phyloP scores from a whole-genome alignment of 1,140 invertebrate genomes.

The Sminthurinus signatus region DNA sequence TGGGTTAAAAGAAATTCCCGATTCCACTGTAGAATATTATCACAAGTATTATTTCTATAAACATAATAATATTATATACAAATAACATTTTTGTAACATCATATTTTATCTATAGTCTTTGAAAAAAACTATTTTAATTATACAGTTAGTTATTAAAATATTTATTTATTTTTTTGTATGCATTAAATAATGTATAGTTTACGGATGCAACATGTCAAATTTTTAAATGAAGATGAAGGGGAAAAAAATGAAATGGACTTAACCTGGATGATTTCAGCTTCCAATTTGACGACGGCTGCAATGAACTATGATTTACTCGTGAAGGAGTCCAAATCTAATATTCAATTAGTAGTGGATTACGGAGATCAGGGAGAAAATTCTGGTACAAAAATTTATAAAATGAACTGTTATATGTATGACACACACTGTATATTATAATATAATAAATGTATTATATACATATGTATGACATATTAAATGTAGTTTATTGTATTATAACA shows the following conservation, averaged over 20 bases:
- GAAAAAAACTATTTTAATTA: too few relatives aligned
- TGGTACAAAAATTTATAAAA: too few relatives aligned
- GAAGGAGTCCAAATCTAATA: background rate
- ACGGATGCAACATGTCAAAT: background rate
- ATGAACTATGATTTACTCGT: slow-evolving; percentile 20
- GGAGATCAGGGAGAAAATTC: too few relatives aligned
- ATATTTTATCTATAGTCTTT: background rate
- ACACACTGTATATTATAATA: too few relatives aligned
- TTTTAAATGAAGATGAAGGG: background rate
- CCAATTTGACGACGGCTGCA: slow-evolving; percentile 14
- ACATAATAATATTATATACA: too few relatives aligned
- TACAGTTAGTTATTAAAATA: too few relatives aligned
- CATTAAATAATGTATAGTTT: background rate
- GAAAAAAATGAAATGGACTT: background rate
- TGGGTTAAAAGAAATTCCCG: background rate
- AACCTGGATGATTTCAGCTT: slow-evolving; percentile 7
- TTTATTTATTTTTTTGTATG: background rate
- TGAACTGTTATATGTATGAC: too few relatives aligned
- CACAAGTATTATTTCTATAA: slow-evolving; percentile 13
- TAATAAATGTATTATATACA: too few relatives aligned
- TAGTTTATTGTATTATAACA: too few relatives aligned
- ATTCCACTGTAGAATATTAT: slow-evolving; percentile 13
- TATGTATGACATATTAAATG: too few relatives aligned
- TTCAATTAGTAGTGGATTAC: background rate
- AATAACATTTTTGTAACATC: too few relatives aligned